Evolutionary conservation across 2,888 invertebrate species (phyloP), one percentile per base, ranked within the genome.

Genomic region (Hipparchia sbordonii): DNA sequence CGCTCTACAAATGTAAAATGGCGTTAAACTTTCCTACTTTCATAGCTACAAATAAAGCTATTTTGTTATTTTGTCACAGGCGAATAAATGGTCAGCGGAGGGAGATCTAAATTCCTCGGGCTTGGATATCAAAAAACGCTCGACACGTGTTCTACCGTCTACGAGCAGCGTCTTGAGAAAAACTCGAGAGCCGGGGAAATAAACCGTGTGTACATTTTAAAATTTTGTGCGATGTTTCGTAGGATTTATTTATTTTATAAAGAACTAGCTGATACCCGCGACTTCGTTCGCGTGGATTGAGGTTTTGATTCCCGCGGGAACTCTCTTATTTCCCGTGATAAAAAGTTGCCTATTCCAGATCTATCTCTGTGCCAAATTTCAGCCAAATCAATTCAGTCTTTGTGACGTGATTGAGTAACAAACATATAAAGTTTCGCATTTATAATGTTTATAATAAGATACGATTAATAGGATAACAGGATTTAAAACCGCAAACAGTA

Each of bases 71-170:
- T 69, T 60, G 67, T 61, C 61, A 61, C 72, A 59, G 63, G 6
- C 62, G 63, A 59, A 60, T 67, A 61, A 72, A 68, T 72, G 62
- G 70, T 73, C 70, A 56, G 23, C 67, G 51, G 48, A 23, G 67
- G 54, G 52, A 63, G 65, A 72, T 45, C 46, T 51, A 60, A 63
- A 73, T 70, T 65, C 66, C 61, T n/a, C 60, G 68, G 69, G 63
- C 71, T 73, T 74, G 59, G 72, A 74, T 75, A 75, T 74, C 75
- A 73, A 76, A 74, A 74, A 75, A 72, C 67, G 51, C 74, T 72
- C 71, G 72, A 77, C 74, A 60, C 63, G 59, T 71, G 72, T 72
- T 67, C 57, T 23, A 71, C 70, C 69, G 73, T 65, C 67, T 67
- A 71, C 67, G 67, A 75, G 72, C 66, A 51, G 69, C 59, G 45